Percentiles rank a stretch among this genome's conserved stretches.
Conservation (phyloP, 2,888 invertebrate genomes). For the Mythimna pallens region DNA sequence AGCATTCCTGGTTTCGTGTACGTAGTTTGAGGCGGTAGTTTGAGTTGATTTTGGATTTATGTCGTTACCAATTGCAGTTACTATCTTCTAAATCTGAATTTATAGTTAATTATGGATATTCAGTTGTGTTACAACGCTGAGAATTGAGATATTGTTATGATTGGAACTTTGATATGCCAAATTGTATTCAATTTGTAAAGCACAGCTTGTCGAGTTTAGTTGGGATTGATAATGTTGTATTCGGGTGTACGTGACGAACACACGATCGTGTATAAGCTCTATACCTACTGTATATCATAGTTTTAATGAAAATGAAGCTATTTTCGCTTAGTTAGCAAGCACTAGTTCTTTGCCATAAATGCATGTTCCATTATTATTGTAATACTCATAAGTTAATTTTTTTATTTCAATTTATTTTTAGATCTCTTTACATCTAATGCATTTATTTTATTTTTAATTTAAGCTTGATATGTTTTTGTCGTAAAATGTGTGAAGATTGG, state of each 20-base stretch:
- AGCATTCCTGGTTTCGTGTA: conserved; percentile 84
- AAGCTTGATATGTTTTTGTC: conserved; percentile 76
- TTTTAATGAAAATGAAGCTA: conserved; percentile 87
- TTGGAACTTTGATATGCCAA: conserved; percentile 45
- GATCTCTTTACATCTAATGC: conserved; percentile 90
- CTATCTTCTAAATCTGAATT: conserved; percentile 77
- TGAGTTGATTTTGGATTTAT: conserved; percentile 77
- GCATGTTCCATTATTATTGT: conserved; percentile 90
- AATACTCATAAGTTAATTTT: conserved; percentile 90
- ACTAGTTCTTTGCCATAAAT: conserved; percentile 90
- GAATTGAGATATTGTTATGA: conserved; percentile 43
- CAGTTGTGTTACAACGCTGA: conserved; percentile 53
- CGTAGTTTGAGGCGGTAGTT: conserved; percentile 64
- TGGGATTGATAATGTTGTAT: conserved; percentile 55
- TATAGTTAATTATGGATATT: conserved; percentile 65
- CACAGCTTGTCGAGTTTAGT: conserved; percentile 44
- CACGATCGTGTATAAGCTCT: conserved; percentile 69
- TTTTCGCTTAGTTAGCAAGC: conserved; percentile 89
- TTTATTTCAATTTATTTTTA: conserved; percentile 88
- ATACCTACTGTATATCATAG: conserved; percentile 78
- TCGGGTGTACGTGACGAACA: conserved; percentile 53
- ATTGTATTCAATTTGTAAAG: conserved; percentile 53
- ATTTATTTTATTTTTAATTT: conserved; percentile 87
- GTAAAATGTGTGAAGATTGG: conserved; percentile 76
- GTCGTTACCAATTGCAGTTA: conserved; percentile 89